A percentile compares a stretch with the other conserved stretches of the same genome.
phyloP scores from a whole-genome alignment of 2,888 invertebrate genomes.

The Euspilapteryx auroguttella region DNA sequence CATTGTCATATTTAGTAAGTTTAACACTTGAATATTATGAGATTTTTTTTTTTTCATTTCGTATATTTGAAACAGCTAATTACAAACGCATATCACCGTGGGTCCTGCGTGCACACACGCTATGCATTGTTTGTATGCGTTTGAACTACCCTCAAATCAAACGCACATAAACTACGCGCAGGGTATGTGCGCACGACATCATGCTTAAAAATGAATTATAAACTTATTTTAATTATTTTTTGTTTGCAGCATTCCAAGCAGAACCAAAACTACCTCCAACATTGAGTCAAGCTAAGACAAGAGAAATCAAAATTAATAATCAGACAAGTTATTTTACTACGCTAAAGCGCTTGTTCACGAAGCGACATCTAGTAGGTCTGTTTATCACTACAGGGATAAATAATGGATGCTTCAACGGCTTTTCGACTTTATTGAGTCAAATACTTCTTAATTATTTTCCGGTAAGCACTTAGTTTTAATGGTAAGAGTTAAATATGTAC shows the following conservation, averaged over 20 bases:
- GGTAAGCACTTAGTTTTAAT: conserved; percentile 22
- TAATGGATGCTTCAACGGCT: conserved; percentile 72
- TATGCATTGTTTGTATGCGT: too few relatives aligned
- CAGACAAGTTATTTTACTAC: conserved; percentile 19
- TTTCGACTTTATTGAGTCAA: conserved; percentile 65
- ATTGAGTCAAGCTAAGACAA: conserved; percentile 40
- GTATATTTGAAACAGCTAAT: too few relatives aligned
- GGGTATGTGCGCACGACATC: too few relatives aligned
- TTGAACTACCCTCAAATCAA: too few relatives aligned
- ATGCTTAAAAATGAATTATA: background rate
- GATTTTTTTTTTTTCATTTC: too few relatives aligned
- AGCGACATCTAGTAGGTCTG: conserved; percentile 57
- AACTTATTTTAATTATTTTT: conserved; percentile 1
- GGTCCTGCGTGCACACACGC: too few relatives aligned
- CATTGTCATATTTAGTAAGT: conserved; percentile 47
- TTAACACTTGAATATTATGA: too few relatives aligned
- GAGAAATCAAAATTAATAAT: too few relatives aligned
- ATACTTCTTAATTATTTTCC: conserved; percentile 33
- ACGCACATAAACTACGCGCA: too few relatives aligned
- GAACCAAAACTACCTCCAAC: conserved; percentile 57
- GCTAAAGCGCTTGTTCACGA: conserved; percentile 48
- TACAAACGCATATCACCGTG: too few relatives aligned
- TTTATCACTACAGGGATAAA: conserved; percentile 69
- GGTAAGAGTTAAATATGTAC: background rate
- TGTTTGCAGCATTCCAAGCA: conserved; percentile 43